Percentiles rank a stretch among this genome's conserved stretches.
These are phyloP conservation scores for Tretioscincus oriximinensis DNA, from an alignment of 2,113 vertebrate genomes.

Conservation along the genomic window DNA sequence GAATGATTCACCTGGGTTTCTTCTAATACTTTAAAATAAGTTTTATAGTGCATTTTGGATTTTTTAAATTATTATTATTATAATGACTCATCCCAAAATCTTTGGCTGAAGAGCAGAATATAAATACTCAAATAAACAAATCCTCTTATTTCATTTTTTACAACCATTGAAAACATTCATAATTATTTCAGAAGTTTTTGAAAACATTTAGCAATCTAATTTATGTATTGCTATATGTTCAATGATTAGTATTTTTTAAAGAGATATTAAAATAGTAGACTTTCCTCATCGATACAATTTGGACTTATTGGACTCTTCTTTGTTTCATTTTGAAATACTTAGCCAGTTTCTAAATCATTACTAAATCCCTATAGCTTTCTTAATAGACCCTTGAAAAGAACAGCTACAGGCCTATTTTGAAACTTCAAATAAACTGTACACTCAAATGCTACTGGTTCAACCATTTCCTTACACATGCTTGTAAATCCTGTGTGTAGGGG, in stretches of 20 bases:
- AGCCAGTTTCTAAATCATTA: background rate
- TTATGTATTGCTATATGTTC: background rate
- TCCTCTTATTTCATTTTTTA: background rate
- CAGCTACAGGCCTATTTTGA: background rate
- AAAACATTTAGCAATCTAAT: background rate
- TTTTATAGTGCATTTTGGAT: too few relatives aligned
- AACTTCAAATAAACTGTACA: background rate
- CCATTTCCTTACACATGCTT: background rate
- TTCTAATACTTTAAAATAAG: background rate
- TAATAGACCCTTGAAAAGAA: slow-evolving; percentile 2
- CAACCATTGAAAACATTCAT: background rate
- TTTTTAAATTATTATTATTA: too few relatives aligned
- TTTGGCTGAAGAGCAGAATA: too few relatives aligned
- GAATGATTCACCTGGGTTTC: slow-evolving; percentile 19
- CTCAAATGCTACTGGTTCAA: background rate
- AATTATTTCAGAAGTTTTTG: background rate
- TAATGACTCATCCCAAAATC: too few relatives aligned
- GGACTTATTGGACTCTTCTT: background rate
- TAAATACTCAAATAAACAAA: background rate
- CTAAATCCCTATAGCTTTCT: background rate
- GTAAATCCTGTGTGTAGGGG: background rate
- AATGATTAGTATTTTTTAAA: background rate
- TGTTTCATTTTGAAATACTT: background rate
- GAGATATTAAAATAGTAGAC: background rate
- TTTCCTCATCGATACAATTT: background rate